Conservation (phyloP, 2,888 invertebrate genomes). For the Lepas anatifera region DNA sequence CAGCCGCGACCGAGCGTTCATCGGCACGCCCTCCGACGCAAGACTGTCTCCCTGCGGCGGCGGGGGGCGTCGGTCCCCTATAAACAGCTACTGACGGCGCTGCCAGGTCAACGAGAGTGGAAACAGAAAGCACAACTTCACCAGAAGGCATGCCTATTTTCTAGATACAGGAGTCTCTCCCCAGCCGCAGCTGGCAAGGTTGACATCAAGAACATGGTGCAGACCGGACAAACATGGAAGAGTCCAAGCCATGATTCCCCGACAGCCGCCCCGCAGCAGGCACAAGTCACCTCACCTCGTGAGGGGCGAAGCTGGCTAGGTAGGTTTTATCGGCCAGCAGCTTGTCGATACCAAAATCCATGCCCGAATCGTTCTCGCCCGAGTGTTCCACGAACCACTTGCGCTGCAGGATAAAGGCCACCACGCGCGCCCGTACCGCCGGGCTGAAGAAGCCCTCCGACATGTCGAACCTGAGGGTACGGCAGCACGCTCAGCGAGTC, state of each 20-base stretch:
- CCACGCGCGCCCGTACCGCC: conserved; percentile 71
- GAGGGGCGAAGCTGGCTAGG: conserved; percentile 70
- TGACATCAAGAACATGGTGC: no score
- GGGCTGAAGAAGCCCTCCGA: conserved; percentile 72
- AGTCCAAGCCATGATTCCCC: no score
- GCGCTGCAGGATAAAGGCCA: conserved; percentile 81
- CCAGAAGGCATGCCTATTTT: no score
- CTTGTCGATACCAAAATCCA: conserved; percentile 68
- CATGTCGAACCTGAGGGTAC: conserved; percentile 70
- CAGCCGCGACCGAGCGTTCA: conserved; percentile 52
- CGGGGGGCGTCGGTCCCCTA: no score
- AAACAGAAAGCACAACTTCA: no score
- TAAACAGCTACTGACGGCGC: no score
- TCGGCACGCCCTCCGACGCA: conserved; percentile 39
- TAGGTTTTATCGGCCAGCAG: conserved; percentile 60
- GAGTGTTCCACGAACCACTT: conserved; percentile 50
- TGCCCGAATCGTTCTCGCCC: conserved; percentile 36
- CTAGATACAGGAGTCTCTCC: no score
- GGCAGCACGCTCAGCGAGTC: neutral
- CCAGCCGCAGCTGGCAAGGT: no score
- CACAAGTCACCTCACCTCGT: no score
- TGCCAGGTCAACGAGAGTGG: no score
- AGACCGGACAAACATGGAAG: no score
- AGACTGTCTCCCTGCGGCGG: conserved; percentile 54
- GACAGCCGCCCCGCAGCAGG: no score